phyloP scores from a whole-genome alignment of 2,888 invertebrate species.

The Mesochorus sp. region DNA sequence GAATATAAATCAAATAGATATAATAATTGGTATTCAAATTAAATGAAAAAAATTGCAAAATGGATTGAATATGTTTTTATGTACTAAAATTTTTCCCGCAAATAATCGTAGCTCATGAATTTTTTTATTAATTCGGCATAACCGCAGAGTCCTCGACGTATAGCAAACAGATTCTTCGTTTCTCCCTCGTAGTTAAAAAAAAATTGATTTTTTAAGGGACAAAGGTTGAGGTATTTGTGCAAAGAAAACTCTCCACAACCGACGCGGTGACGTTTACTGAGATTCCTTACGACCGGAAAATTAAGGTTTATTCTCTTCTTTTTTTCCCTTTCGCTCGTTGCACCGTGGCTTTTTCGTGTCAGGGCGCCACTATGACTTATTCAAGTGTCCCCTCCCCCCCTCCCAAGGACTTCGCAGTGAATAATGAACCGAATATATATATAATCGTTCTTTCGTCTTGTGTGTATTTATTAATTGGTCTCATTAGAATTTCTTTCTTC shows the following conservation, averaged over 20 bases:
- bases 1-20: not conserved
- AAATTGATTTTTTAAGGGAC: not conserved
- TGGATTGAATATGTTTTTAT: not conserved
- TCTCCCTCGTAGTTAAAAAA: not conserved
- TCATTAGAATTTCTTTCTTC: constrained; percentile 61
- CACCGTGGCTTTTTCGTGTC: constrained; percentile 52
- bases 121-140: not conserved
- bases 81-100: not conserved
- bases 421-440: constrained; percentile 64
- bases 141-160: no score
- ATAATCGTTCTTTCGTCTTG: constrained; percentile 60
- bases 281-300: constrained; percentile 65
- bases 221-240: not conserved
- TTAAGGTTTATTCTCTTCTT: constrained; percentile 60
- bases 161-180: not conserved
- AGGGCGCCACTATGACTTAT: constrained; percentile 62
- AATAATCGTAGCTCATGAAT: no score
- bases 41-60: no score
- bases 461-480: constrained; percentile 65
- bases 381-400: constrained; percentile 53
- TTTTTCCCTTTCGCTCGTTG: constrained; percentile 35
- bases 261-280: constrained; percentile 45
- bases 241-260: constrained; percentile 15
- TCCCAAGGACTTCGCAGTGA: constrained; percentile 61
- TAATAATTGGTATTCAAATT: no score